Base-by-base conservation (phyloP, 1,140 invertebrate genomes). In the Halotydeus destructor region DNA sequence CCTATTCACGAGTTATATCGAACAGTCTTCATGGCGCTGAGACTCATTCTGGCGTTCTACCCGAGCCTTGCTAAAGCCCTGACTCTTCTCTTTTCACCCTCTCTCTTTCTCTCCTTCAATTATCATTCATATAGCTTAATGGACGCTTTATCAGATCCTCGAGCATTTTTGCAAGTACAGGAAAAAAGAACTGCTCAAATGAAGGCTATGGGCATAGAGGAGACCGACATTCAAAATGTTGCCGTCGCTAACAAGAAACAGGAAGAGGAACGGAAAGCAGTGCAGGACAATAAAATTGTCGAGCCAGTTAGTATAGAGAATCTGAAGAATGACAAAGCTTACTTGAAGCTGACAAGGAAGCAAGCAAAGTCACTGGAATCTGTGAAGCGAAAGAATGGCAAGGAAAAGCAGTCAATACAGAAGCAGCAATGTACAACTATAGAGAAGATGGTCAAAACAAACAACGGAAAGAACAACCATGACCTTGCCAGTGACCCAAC, bases 311-410 rank as follows among this genome's bases (percentile, higher is more conserved):
- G 83, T 0, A 69, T 85, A 11, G 89, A 96, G 44, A 74, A 72
- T 19, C 64, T 98, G 30, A 74, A 78, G 25, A 72, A 76, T 51
- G 89, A 97, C 55, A 98, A 98, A 62, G 75, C 74, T 31, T 97
- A 84, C 63, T 66, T 79, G 50, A 98, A 98, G 65, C 73, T 83
- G n/a, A 71, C 78, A 27, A 81, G 86, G 54, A 97, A 96, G 56
- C 88, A 97, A 51, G 76, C 83, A 57, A 97, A 97, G 56, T 91
- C 98, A 52, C 55, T 89, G 43, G 91, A 98, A 47, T 65, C 76
- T 8, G 64, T 96, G 59, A 78, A 75, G 55, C 94, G 94, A 56
- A 75, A 78, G 44, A 89, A 98, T 49, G 70, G 77, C 45, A 99
- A 99, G 58, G 89, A 97, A 62, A 76, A 83, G 56, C 67, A 78